phyloP scores from a whole-genome alignment of 2,888 invertebrate genomes.

The Leucoptera coffeella region DNA sequence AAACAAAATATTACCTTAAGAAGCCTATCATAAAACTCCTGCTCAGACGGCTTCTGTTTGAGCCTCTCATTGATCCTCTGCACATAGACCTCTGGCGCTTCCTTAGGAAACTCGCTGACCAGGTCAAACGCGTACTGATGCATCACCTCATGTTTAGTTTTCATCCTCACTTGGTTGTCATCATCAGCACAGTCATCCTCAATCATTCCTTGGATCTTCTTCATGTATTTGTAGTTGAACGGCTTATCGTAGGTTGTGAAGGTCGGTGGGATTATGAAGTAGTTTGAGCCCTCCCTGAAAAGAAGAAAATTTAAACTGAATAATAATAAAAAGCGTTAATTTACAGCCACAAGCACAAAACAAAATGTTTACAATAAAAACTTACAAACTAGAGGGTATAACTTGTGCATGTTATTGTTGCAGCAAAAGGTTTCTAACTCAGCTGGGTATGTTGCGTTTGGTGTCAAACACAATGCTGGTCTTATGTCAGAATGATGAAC shows the following conservation, averaged over 20 bases:
- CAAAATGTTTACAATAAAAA: no score
- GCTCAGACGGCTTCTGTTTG: conserved; percentile 24
- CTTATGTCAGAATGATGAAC: no score
- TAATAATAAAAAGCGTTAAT: no score
- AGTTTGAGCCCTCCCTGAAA: conserved; percentile 36
- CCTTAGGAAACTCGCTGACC: conserved; percentile 54
- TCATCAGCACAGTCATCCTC: conserved; percentile 17
- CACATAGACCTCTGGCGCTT: conserved; percentile 53
- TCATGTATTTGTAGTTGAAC: conserved; percentile 25
- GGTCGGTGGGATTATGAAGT: conserved; percentile 68
- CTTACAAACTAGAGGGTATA: no score
- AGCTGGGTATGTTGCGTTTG: no score
- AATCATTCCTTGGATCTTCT: conserved; percentile 14
- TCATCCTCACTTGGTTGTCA: conserved; percentile 10
- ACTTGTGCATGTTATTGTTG: no score
- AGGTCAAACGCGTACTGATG: conserved; percentile 58
- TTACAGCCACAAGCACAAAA: no score
- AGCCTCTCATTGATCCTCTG: conserved; percentile 45
- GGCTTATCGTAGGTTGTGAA: conserved; percentile 73
- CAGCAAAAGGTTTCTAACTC: no score
- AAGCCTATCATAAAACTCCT: no score
- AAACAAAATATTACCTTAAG: no score
- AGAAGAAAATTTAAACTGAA: conserved; percentile 2
- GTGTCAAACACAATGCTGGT: no score
- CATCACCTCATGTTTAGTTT: conserved; percentile 30